Conservation (phyloP, 2,888 invertebrate genomes). For the Tipula unca region DNA sequence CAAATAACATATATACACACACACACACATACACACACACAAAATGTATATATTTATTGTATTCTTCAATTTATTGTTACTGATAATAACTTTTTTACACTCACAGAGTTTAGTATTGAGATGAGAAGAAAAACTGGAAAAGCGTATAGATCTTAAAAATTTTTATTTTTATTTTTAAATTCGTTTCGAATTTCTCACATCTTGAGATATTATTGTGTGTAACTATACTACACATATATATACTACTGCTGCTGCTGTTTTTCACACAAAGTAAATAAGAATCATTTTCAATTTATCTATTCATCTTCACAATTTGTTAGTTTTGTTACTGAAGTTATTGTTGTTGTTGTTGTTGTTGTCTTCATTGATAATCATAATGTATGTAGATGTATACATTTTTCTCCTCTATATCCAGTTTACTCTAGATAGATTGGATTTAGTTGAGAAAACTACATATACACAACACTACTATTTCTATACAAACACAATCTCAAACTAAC, state of each 20-base stretch:
- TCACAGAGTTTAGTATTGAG: background rate
- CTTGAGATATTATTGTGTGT: background rate
- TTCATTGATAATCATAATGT: background rate
- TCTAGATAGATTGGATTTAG: background rate
- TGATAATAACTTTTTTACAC: background rate
- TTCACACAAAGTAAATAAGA: slow-evolving; percentile 14
- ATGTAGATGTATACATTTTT: background rate
- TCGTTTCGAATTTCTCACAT: background rate
- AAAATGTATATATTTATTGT: background rate
- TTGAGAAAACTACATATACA: background rate
- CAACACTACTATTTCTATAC: background rate
- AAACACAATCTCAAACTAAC: background rate
- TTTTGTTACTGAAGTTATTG: background rate
- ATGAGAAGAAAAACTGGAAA: background rate
- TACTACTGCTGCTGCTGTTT: background rate
- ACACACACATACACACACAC: background rate
- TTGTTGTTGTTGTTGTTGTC: background rate
- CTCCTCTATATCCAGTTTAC: background rate
- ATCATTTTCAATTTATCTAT: slow-evolving; percentile 14
- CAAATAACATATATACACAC: background rate
- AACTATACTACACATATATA: too few species aligned
- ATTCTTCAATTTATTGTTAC: background rate
- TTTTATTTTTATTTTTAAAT: background rate
- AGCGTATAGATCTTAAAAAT: background rate
- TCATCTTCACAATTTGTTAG: slow-evolving; percentile 3